Conservation (phyloP, 2,113 vertebrate genomes). For the Lampris incognitus region DNA sequence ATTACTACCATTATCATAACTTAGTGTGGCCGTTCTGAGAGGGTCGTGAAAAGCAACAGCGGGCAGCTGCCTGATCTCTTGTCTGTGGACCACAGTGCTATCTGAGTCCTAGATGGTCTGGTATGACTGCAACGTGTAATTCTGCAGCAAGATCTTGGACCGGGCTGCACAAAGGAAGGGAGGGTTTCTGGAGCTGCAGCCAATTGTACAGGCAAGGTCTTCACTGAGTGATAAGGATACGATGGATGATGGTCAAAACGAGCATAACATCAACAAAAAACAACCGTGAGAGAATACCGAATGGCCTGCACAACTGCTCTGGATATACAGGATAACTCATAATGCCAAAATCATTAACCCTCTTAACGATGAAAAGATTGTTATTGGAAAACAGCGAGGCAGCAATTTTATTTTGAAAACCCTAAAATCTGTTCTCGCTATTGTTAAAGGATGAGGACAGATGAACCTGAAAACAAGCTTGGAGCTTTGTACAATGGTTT, state of each 20-base stretch:
- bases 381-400: conserved; percentile 14
- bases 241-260: background rate
- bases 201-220: background rate
- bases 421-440: too few species aligned
- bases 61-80: conserved; percentile 47
- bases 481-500: too few species aligned
- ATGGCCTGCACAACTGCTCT: background rate
- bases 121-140: conserved; percentile 13
- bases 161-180: background rate
- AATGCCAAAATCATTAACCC: conserved; percentile 26
- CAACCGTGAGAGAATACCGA: background rate
- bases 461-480: too few species aligned
- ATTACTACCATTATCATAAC: conserved; percentile 15
- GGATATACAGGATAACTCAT: background rate
- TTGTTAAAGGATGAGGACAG: too few species aligned
- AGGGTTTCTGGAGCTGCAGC: background rate
- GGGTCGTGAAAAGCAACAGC: conserved; percentile 33
- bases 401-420: background rate
- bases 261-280: background rate
- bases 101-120: conserved; percentile 7
- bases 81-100: conserved; percentile 8
- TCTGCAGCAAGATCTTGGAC: background rate
- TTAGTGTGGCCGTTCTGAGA: background rate
- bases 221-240: background rate
- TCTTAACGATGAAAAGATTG: conserved; percentile 33